Percentiles rank a stretch among this genome's conserved stretches.
Conservation (phyloP, 2,113 vertebrate species). For the Carassius auratus region DNA sequence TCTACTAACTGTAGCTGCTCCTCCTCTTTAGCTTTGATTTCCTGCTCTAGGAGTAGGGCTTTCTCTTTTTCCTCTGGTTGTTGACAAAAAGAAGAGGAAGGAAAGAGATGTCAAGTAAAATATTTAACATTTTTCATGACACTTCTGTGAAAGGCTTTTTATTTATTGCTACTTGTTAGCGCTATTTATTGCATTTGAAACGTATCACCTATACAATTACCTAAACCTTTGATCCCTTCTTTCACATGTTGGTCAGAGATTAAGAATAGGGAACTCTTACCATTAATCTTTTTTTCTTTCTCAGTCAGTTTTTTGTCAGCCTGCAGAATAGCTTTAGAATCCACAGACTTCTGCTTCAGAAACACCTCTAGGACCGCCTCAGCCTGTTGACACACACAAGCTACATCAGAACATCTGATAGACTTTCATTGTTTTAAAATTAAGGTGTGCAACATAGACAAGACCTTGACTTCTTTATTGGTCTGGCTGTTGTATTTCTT, state of each 20-base stretch:
- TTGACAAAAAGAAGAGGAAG: not conserved
- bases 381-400: not conserved
- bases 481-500: not conserved
- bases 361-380: not conserved
- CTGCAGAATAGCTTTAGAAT: constrained; percentile 31
- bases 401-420: not conserved
- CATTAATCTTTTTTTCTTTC: constrained; percentile 1
- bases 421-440: not conserved
- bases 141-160: not conserved
- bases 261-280: not conserved
- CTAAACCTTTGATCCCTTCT: not conserved
- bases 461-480: constrained; percentile 15
- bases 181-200: not conserved
- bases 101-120: not conserved
- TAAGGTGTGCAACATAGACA: not conserved
- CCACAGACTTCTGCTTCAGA: not conserved
- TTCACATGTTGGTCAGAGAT: not conserved
- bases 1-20: not conserved
- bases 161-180: no score
- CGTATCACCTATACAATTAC: not conserved
- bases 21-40: constrained; percentile 41
- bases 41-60: not conserved
- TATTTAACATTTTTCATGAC: not conserved
- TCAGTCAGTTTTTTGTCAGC: constrained; percentile 28
- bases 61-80: constrained; percentile 12